A percentile compares a stretch with the other conserved stretches of the same genome.
Conservation (phyloP, 2,888 invertebrate genomes). For the Hyposoter dolosus region DNA sequence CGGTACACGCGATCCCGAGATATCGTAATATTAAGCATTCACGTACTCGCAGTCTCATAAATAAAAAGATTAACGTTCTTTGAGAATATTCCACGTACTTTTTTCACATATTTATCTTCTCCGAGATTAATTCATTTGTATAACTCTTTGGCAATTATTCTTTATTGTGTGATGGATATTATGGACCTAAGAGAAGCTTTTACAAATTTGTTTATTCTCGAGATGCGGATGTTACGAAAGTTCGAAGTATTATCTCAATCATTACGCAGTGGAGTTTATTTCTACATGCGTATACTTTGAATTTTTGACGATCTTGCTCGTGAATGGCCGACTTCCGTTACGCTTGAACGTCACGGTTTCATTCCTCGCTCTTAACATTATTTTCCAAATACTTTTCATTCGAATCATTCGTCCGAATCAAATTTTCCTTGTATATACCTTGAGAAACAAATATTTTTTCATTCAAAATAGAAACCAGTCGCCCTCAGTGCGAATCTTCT, state of each 20-base stretch:
- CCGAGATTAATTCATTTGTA: slow-evolving; percentile 7
- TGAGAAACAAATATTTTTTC: neutral
- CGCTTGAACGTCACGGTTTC: slow-evolving; percentile 17
- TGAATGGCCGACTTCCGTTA: slow-evolving; percentile 24
- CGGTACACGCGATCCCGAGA: neutral
- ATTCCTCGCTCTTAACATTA: neutral
- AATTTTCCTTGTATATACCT: neutral
- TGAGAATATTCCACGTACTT: neutral
- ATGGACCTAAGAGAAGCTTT: neutral
- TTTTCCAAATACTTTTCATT: neutral
- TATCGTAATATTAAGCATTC: neutral
- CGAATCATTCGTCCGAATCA: neutral
- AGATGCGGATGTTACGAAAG: slow-evolving; percentile 38
- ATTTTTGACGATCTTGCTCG: slow-evolving; percentile 17
- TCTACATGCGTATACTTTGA: slow-evolving; percentile 11
- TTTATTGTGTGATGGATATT: slow-evolving; percentile 10
- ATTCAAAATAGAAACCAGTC: too few relatives aligned
- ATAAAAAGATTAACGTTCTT: neutral
- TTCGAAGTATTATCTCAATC: slow-evolving; percentile 8
- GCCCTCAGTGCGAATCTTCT: neutral
- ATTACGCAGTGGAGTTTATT: slow-evolving; percentile 37
- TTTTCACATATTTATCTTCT: neutral
- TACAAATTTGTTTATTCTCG: slow-evolving; percentile 17
- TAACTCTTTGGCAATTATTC: slow-evolving; percentile 10
- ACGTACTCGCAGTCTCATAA: neutral